Conservation (phyloP, 2,113 vertebrate species). For the Chionodraco myersi region DNA sequence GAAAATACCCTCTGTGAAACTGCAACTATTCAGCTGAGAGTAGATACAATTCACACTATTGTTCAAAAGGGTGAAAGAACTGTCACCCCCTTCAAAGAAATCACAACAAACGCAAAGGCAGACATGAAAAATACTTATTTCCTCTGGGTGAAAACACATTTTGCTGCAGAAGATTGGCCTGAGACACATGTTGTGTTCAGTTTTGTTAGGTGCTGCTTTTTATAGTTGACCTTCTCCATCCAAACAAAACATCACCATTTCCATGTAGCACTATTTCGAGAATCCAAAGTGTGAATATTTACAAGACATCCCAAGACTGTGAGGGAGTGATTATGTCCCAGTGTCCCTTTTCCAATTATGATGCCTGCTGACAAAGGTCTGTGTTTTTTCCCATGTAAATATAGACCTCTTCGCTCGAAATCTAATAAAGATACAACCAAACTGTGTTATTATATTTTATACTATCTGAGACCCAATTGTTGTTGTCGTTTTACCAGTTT, state of each 20-base stretch:
- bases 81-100: slow-evolving; percentile 34
- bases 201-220: slow-evolving; percentile 55
- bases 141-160: slow-evolving; percentile 70
- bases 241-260: slow-evolving; percentile 63
- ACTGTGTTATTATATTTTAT: slow-evolving; percentile 12
- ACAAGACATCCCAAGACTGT: slow-evolving; percentile 35
- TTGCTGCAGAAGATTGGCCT: slow-evolving; percentile 24
- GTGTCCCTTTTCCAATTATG: slow-evolving; percentile 70
- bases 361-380: slow-evolving; percentile 8
- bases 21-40: slow-evolving; percentile 58
- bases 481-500: neutral
- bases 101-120: slow-evolving; percentile 35
- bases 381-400: neutral
- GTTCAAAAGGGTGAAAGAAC: slow-evolving; percentile 37
- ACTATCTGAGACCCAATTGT: neutral
- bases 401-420: slow-evolving; percentile 20
- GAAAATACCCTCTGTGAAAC: slow-evolving; percentile 12
- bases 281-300: slow-evolving; percentile 59
- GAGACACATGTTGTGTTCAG: slow-evolving; percentile 43
- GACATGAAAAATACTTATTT: slow-evolving; percentile 59
- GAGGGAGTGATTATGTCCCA: slow-evolving; percentile 59
- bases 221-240: slow-evolving; percentile 65
- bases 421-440: slow-evolving; percentile 17
- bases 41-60: slow-evolving; percentile 74
- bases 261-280: slow-evolving; percentile 42